These are phyloP conservation scores for Xylota segnis DNA, from an alignment of 2,888 invertebrate genomes.

Conservation along the genomic window DNA sequence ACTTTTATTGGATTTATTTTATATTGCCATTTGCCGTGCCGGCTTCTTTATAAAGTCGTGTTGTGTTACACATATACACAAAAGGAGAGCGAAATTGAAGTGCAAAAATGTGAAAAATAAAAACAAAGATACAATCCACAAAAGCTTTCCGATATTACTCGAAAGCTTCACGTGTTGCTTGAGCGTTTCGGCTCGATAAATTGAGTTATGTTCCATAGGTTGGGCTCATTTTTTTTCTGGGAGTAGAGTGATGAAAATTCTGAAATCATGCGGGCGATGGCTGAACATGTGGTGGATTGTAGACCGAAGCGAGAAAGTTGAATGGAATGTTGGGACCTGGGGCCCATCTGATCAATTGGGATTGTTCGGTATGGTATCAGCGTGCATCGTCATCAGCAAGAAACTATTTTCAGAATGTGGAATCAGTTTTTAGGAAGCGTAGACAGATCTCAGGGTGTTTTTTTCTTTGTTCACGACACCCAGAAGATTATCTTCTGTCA, in stretches of 20 bases:
- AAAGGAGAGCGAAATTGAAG: conserved; percentile 28
- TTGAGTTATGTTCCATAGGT: conserved; percentile 35
- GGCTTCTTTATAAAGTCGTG: conserved; percentile 41
- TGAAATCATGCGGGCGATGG: conserved; percentile 34
- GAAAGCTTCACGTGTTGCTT: conserved; percentile 69
- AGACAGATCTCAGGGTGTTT: too few species aligned
- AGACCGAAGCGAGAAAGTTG: conserved; percentile 23
- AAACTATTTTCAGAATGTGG: neutral
- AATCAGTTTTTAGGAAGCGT: neutral
- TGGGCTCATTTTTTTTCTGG: neutral
- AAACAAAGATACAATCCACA: conserved; percentile 63
- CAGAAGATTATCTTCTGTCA: too few species aligned
- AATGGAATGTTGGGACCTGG: neutral
- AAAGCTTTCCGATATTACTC: conserved; percentile 54
- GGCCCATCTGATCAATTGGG: conserved; percentile 1
- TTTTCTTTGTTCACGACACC: too few species aligned
- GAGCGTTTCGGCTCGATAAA: conserved; percentile 7
- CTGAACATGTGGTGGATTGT: conserved; percentile 55
- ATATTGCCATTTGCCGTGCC: too few species aligned
- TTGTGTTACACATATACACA: conserved; percentile 47
- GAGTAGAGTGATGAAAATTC: neutral
- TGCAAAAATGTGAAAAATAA: conserved; percentile 4
- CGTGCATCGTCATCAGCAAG: neutral
- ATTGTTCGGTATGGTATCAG: neutral
- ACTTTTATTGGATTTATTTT: conserved; percentile 24